Evolutionary conservation across 2,797 vertebrate species (phyloP).

Genomic region (Hapalemur alaotrensis): DNA sequence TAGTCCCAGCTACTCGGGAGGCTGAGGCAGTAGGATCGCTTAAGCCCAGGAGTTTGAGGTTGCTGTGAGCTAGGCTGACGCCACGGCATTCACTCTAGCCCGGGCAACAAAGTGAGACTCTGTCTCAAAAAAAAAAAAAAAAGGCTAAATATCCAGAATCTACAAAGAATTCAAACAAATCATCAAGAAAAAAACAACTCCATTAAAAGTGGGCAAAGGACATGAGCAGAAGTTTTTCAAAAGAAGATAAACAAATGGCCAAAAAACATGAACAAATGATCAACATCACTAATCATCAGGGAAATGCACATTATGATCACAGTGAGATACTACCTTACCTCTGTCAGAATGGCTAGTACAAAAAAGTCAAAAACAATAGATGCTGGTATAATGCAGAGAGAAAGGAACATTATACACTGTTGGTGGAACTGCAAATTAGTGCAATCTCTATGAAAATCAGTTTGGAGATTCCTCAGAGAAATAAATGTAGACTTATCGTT

Average conservation of each 20-base stretch:
- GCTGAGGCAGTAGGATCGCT: too few relatives aligned
- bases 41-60: too few relatives aligned
- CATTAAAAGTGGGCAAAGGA: background rate
- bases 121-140: too few relatives aligned
- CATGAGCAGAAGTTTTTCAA: background rate
- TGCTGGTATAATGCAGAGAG: background rate
- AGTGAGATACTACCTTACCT: background rate
- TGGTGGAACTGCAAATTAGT: background rate
- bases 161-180: background rate
- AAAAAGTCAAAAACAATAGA: background rate
- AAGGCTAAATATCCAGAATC: background rate
- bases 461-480: background rate
- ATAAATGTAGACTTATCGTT: background rate
- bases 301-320: background rate
- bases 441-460: background rate
- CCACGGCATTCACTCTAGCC: too few relatives aligned
- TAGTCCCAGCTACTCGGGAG: too few relatives aligned
- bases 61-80: too few relatives aligned
- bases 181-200: background rate
- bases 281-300: background rate
- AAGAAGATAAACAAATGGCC: background rate
- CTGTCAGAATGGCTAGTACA: background rate
- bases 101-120: too few relatives aligned
- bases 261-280: background rate
- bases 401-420: background rate